Evolutionary conservation across 2,797 vertebrate species (phyloP).

Genomic region (Aeoliscus strigatus): DNA sequence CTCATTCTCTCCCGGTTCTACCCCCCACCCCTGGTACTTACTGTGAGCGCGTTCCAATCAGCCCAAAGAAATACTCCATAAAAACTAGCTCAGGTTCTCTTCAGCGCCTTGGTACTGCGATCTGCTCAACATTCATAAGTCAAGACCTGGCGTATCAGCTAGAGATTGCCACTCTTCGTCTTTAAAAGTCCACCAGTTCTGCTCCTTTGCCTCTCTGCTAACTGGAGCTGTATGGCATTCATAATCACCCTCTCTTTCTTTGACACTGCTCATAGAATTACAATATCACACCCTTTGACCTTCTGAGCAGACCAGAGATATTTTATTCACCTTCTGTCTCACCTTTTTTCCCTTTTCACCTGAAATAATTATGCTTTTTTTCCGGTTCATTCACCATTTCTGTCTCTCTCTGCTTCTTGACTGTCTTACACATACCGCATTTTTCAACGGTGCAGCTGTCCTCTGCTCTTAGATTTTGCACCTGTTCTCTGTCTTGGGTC

Average conservation of each 20-base stretch:
- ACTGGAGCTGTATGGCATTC: slow-evolving; percentile 24
- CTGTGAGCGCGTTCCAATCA: slow-evolving; percentile 44
- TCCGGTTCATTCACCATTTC: background rate
- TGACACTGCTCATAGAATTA: slow-evolving; percentile 14
- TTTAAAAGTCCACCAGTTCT: too few species aligned
- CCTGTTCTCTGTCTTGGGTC: slow-evolving; percentile 55
- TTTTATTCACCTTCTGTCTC: slow-evolving; percentile 3
- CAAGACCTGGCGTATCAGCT: slow-evolving; percentile 33
- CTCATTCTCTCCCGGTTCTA: slow-evolving; percentile 5
- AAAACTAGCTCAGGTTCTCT: slow-evolving; percentile 53
- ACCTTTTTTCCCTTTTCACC: slow-evolving; percentile 9
- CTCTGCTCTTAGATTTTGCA: slow-evolving; percentile 48
- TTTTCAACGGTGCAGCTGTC: slow-evolving; percentile 61
- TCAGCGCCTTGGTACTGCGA: slow-evolving; percentile 20
- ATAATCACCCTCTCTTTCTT: slow-evolving; percentile 3
- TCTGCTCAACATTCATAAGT: slow-evolving; percentile 46
- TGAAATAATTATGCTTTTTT: slow-evolving; percentile 10
- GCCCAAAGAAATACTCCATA: slow-evolving; percentile 29
- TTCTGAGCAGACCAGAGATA: slow-evolving; percentile 1
- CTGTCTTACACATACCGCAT: slow-evolving; percentile 26
- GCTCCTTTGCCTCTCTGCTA: slow-evolving; percentile 5
- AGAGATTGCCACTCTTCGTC: slow-evolving; percentile 39
- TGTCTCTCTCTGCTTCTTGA: slow-evolving; percentile 8
- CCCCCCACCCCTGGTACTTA: slow-evolving; percentile 14
- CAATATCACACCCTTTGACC: slow-evolving; percentile 33